phyloP scores from a whole-genome alignment of 35 echinoderm and acorn worm species.

The Acanthaster planci region DNA sequence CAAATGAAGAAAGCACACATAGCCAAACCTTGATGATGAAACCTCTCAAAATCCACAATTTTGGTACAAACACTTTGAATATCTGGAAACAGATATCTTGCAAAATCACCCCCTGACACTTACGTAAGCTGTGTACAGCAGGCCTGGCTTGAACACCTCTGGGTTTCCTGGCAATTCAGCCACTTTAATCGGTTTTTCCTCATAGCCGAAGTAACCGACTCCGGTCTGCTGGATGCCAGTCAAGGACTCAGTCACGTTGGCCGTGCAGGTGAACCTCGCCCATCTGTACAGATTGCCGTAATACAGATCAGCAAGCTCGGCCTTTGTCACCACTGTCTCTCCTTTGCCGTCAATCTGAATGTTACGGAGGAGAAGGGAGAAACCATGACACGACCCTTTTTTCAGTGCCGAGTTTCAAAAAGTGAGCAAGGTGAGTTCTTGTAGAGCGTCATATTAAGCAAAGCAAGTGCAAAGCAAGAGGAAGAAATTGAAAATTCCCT shows the following conservation, averaged over 20 bases:
- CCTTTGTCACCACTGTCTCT: slow-evolving; percentile 27
- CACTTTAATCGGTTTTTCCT: slow-evolving; percentile 63
- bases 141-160: slow-evolving; percentile 68
- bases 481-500: no score
- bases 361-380: not conserved
- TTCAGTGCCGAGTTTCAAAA: no score
- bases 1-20: no score
- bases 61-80: no score
- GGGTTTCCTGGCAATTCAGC: slow-evolving; percentile 45
- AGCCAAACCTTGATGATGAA: no score
- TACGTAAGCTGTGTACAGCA: slow-evolving; percentile 77
- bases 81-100: no score
- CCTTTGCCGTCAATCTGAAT: slow-evolving; percentile 41
- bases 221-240: slow-evolving; percentile 65
- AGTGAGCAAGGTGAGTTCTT: no score
- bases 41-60: no score
- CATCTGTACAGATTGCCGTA: not conserved
- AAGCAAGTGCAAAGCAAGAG: no score
- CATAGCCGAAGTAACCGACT: slow-evolving; percentile 12
- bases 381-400: no score
- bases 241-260: slow-evolving; percentile 69
- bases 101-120: no score
- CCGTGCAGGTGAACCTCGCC: not conserved
- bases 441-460: no score
- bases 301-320: not conserved